Conservation (phyloP, 2,797 vertebrate genomes). For the Pseudomugil tenellus region DNA sequence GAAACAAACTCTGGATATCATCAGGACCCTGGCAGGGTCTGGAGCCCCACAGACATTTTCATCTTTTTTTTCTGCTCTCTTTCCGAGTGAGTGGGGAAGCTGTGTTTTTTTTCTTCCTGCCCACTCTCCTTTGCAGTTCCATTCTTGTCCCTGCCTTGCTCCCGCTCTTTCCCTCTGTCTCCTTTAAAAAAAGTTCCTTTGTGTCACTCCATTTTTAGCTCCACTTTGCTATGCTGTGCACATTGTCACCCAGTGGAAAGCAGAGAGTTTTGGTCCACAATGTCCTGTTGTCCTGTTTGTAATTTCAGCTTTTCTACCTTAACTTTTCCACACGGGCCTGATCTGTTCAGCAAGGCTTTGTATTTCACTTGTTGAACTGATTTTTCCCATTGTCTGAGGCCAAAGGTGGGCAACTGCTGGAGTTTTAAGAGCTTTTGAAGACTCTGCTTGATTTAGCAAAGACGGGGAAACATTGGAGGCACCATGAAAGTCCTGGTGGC, state of each 20-base stretch:
- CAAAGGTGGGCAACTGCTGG: slow-evolving; percentile 54
- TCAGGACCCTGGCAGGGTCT: slow-evolving; percentile 68
- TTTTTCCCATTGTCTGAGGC: slow-evolving; percentile 51
- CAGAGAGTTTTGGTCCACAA: slow-evolving; percentile 37
- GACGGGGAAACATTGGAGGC: slow-evolving; percentile 23
- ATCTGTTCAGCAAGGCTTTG: slow-evolving; percentile 30
- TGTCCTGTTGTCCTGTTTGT: slow-evolving; percentile 37
- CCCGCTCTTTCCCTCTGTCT: slow-evolving; percentile 59
- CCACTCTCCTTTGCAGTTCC: slow-evolving; percentile 71
- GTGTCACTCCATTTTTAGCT: slow-evolving; percentile 71
- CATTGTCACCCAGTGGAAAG: slow-evolving; percentile 69
- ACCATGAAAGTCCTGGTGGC: slow-evolving; percentile 32
- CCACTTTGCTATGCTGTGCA: slow-evolving; percentile 71
- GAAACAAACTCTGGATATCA: slow-evolving; percentile 81
- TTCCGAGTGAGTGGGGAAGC: slow-evolving; percentile 58
- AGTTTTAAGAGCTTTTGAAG: slow-evolving; percentile 41
- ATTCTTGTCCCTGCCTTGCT: slow-evolving; percentile 74
- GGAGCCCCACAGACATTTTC: slow-evolving; percentile 67
- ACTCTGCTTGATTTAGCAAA: slow-evolving; percentile 59
- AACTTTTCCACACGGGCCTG: slow-evolving; percentile 44
- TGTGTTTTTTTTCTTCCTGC: slow-evolving; percentile 38
- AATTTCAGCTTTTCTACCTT: slow-evolving; percentile 47
- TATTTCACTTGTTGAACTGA: slow-evolving; percentile 41
- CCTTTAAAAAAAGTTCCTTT: slow-evolving; percentile 59
- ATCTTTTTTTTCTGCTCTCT: slow-evolving; percentile 31